Evolutionary conservation across 2,797 vertebrate genomes (phyloP), one percentile per base, ranked within the genome.

Genomic region (Notolabrus celidotus): DNA sequence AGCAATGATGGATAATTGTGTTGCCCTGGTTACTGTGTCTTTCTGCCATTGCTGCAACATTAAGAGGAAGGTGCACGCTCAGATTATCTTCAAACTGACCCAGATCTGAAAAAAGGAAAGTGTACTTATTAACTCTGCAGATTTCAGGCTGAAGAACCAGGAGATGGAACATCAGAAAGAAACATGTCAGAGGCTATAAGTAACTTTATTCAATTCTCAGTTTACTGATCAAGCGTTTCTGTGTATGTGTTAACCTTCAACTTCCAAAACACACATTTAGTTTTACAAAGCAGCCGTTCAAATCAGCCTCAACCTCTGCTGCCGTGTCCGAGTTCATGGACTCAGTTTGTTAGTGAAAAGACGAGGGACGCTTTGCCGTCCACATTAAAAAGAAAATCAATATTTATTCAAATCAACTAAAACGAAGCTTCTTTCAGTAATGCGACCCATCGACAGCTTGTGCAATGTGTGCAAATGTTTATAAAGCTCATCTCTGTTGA

Each of bases 41-140:
- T 55, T 73, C 50, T 57, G 22, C 36, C 17, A 67, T 88, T 86
- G 84, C 75, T 80, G 83, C 89, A 83, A 81, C 86, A 87, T 89
- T 74, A 83, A 71, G 77, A 53, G 79, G 77, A 69, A 75, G 54
- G 31, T 60, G 9, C 38, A 50, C 56, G 73, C 58, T 77, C 10
- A 69, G 33, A 10, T 67, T 51, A 70, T 67, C 39, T 68, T 36
- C 17, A 23, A 69, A 34, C 61, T 47, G 43, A 52, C 22, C 31
- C 27, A 39, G 33, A n/a, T n/a, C 49, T 29, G 16, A 46, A 49
- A 31, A 20, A 65, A 39, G 53, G 11, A 58, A 41, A 14, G 16
- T 51, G 38, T 47, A 36, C 46, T 19, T 39, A 62, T 57, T 46
- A 65, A 4, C 10, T 11, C 34, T 68, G 22, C 33, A 52, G 34